phyloP scores from a whole-genome alignment of 2,113 vertebrate species.

The Cercopithecus mona region DNA sequence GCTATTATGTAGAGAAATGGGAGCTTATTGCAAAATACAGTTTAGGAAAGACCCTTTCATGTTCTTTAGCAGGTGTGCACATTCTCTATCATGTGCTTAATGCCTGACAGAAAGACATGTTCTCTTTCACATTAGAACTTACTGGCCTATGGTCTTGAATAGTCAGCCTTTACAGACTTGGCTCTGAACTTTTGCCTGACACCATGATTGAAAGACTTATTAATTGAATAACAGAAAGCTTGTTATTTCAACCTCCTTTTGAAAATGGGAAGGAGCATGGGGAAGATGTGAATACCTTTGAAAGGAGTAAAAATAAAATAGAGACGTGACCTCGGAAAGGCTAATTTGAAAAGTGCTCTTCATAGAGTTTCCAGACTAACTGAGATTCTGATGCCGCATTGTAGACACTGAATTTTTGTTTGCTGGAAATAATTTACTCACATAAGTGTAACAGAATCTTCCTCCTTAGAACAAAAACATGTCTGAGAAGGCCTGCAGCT shows the following conservation, averaged over 20 bases:
- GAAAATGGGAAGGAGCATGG: neutral
- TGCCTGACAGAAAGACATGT: neutral
- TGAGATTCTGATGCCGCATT: neutral
- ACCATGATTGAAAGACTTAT: neutral
- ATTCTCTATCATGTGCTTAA: neutral
- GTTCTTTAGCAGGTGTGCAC: neutral
- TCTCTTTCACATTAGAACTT: neutral
- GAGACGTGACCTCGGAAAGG: neutral
- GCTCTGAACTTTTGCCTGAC: neutral
- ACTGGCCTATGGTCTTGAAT: neutral
- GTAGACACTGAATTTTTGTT: neutral
- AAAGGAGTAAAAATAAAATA: neutral
- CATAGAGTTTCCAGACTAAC: neutral
- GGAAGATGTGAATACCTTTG: accelerated
- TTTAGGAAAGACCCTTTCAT: neutral
- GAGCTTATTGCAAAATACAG: neutral
- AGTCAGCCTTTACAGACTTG: neutral
- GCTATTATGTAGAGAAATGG: neutral
- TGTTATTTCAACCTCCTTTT: neutral
- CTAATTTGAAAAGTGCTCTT: neutral
- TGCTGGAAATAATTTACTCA: neutral
- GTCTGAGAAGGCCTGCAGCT: neutral
- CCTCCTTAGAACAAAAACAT: neutral
- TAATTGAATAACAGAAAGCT: neutral
- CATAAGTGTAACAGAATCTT: accelerated